These are phyloP conservation scores for Lota lota DNA, from an alignment of 2,113 vertebrate species.

Conservation along the genomic window DNA sequence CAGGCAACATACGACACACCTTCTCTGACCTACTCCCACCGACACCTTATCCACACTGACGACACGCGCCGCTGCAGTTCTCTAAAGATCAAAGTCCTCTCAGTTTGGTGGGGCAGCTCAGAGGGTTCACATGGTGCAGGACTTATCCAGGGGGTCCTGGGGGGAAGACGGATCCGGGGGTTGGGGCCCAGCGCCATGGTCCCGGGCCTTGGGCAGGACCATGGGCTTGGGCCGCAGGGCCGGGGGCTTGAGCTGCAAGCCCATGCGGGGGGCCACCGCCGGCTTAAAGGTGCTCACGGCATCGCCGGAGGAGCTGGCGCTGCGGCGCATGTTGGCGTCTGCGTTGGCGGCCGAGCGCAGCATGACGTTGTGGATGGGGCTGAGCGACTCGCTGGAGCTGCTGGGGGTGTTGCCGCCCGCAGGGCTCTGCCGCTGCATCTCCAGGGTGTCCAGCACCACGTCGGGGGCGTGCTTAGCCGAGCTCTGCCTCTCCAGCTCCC, in stretches of 20 bases:
- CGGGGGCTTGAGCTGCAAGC: constrained; percentile 93
- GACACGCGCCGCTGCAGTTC: constrained; percentile 49
- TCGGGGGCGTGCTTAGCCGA: constrained; percentile 92
- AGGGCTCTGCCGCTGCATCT: constrained; percentile 73
- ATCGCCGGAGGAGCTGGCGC: constrained; percentile 91
- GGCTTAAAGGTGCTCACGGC: constrained; percentile 97
- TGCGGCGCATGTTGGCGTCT: constrained; percentile 86
- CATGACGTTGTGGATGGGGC: constrained; percentile 80
- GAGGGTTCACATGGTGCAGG: constrained; percentile 90
- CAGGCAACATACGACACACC: too few species aligned
- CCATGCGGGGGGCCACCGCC: constrained; percentile 89
- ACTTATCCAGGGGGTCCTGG: constrained; percentile 91
- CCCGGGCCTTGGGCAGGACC: constrained; percentile 85
- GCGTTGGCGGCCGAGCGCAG: constrained; percentile 71
- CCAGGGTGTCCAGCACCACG: constrained; percentile 95
- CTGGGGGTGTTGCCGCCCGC: constrained; percentile 64
- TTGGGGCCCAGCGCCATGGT: constrained; percentile 74
- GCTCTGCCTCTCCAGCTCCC: constrained; percentile 94
- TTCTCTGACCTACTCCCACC: too few species aligned
- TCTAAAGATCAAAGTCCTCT: not conserved
- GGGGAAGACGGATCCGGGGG: constrained; percentile 74
- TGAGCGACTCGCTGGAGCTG: constrained; percentile 83
- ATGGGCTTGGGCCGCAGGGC: constrained; percentile 93
- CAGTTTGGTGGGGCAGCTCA: not conserved
- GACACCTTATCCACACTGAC: constrained; percentile 65